phyloP scores from a whole-genome alignment of 1,140 invertebrate species.

The Lepidurus couesii region DNA sequence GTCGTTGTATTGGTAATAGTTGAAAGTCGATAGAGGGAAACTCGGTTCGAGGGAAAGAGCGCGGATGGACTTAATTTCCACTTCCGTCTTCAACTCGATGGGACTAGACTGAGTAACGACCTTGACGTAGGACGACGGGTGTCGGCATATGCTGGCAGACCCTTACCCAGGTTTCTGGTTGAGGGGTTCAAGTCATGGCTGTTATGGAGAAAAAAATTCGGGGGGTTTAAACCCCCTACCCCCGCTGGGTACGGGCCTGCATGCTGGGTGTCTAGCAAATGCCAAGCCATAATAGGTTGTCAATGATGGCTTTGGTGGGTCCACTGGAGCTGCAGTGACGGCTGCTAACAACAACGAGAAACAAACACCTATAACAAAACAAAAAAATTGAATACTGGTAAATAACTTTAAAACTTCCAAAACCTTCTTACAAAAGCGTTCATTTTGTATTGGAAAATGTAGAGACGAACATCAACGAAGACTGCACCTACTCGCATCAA shows the following conservation, averaged over 20 bases:
- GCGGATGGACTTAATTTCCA: neutral
- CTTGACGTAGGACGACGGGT: too few relatives aligned
- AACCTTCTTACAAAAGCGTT: conserved; percentile 26
- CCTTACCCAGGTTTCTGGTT: too few relatives aligned
- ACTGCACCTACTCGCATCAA: neutral
- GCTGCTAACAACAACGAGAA: conserved; percentile 24
- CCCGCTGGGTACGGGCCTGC: neutral
- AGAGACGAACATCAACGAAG: conserved; percentile 19
- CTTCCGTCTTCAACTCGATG: neutral
- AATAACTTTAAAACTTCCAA: neutral
- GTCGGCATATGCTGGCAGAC: too few relatives aligned
- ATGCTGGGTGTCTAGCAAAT: neutral
- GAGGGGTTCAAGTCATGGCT: too few relatives aligned
- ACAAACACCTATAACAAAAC: conserved; percentile 2
- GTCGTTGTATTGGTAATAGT: too few relatives aligned
- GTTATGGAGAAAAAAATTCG: neutral
- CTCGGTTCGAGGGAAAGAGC: conserved; percentile 18
- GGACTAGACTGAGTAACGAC: neutral
- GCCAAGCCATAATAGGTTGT: neutral
- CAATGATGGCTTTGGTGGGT: neutral
- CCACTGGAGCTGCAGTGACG: conserved; percentile 20
- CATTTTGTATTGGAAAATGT: conserved; percentile 24
- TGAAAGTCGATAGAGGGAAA: too few relatives aligned
- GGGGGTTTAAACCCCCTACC: neutral
- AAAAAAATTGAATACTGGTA: neutral